Percentiles rank a stretch among this genome's conserved stretches.
phyloP scores from a whole-genome alignment of 1,140 invertebrate species.

The Muscidifurax raptorellus region DNA sequence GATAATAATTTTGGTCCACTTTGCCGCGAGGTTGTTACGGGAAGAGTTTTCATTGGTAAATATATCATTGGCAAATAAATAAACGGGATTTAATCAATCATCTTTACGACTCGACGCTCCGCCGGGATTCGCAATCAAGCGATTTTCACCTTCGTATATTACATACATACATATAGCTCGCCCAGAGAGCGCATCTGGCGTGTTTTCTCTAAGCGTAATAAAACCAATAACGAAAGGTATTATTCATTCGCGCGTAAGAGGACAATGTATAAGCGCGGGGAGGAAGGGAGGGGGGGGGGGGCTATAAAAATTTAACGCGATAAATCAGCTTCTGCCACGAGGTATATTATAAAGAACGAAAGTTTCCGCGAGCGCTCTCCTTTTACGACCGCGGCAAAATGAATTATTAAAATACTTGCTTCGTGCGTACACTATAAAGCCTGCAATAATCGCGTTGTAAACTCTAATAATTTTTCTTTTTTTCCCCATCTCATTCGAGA shows the following conservation, averaged over 20 bases:
- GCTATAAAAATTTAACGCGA: neutral
- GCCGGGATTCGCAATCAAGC: neutral
- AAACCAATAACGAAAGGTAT: constrained; percentile 1
- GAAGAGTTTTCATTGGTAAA: neutral
- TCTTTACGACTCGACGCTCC: neutral
- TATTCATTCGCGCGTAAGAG: neutral
- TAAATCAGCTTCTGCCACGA: too few relatives aligned
- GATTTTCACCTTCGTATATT: constrained; percentile 17
- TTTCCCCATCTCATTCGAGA: too few relatives aligned
- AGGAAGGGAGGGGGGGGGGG: too few relatives aligned
- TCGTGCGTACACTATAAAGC: too few relatives aligned
- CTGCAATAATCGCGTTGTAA: too few relatives aligned
- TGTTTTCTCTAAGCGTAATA: constrained; percentile 30
- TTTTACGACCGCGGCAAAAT: too few relatives aligned
- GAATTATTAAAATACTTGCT: too few relatives aligned
- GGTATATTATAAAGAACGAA: too few relatives aligned
- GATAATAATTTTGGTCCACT: neutral
- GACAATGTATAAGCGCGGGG: neutral
- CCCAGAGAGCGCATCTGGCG: neutral
- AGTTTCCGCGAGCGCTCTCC: too few relatives aligned
- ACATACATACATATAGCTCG: too few relatives aligned
- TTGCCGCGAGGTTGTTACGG: neutral
- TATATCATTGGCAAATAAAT: constrained; percentile 20
- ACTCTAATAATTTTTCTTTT: too few relatives aligned
- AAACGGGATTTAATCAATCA: constrained; percentile 32